These are phyloP conservation scores for Hippopotamus amphibius DNA, from an alignment of 2,113 vertebrate genomes.

Conservation along the genomic window DNA sequence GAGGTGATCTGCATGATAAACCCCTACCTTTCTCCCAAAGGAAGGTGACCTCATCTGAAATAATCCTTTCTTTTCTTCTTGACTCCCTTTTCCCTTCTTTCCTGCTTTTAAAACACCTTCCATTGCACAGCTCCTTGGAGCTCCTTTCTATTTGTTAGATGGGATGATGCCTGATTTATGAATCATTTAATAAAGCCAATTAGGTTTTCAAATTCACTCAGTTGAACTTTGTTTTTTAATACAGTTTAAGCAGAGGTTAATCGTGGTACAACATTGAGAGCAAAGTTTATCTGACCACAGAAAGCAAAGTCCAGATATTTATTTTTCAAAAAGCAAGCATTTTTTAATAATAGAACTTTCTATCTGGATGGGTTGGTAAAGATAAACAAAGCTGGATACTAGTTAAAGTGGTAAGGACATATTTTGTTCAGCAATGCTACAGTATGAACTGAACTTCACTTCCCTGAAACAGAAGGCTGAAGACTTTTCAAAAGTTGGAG, in stretches of 20 bases:
- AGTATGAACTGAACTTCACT: neutral
- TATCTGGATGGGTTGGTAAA: neutral
- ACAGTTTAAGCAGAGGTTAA: neutral
- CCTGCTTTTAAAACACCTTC: neutral
- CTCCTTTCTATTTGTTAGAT: neutral
- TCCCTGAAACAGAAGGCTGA: slow-evolving; percentile 9
- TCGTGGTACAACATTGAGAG: neutral
- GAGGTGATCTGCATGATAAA: no score
- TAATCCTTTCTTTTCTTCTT: no score
- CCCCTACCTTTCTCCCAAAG: no score
- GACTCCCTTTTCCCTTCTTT: neutral
- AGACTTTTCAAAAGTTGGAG: neutral
- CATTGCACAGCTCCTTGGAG: neutral
- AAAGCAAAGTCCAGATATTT: neutral
- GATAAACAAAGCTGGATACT: neutral
- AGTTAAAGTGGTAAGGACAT: neutral
- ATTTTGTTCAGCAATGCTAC: neutral
- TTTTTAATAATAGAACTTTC: neutral
- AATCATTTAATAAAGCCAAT: neutral
- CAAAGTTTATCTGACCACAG: neutral
- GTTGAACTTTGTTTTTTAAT: neutral
- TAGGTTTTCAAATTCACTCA: neutral
- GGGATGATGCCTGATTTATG: neutral
- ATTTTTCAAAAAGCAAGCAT: slow-evolving; percentile 1
- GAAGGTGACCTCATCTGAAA: no score